A percentile compares a stretch with the other conserved stretches of the same genome.
These are phyloP conservation scores for Hystrix cristata DNA, from an alignment of 2,113 vertebrate genomes.

Conservation along the genomic window DNA sequence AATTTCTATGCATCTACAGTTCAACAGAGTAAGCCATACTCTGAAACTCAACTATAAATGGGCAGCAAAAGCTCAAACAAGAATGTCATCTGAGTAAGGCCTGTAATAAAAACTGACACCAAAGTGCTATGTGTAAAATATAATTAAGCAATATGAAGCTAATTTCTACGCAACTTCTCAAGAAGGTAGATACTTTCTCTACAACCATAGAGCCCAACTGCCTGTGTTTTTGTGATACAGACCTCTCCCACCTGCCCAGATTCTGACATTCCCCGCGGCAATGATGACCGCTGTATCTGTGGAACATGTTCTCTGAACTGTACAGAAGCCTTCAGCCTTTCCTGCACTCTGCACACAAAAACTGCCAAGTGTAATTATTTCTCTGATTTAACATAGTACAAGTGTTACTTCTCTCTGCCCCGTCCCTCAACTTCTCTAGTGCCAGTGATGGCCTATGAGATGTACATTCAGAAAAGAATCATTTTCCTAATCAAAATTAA, in stretches of 20 bases:
- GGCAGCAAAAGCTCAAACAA: slow-evolving; percentile 37
- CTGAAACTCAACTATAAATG: slow-evolving; percentile 57
- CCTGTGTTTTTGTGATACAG: slow-evolving; percentile 84
- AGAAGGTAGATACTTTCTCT: slow-evolving; percentile 61
- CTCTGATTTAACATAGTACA: slow-evolving; percentile 92
- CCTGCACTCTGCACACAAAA: slow-evolving; percentile 96
- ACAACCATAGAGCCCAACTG: slow-evolving; percentile 83
- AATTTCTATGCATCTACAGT: background rate
- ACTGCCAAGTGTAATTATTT: slow-evolving; percentile 96
- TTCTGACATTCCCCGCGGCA: slow-evolving; percentile 96
- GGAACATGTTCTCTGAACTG: slow-evolving; percentile 99
- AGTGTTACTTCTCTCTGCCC: slow-evolving; percentile 86
- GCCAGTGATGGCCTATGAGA: slow-evolving; percentile 65
- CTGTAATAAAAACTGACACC: slow-evolving; percentile 48
- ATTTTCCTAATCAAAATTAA: slow-evolving; percentile 54
- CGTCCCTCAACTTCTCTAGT: slow-evolving; percentile 45
- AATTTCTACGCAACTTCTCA: slow-evolving; percentile 78
- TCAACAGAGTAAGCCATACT: slow-evolving; percentile 56
- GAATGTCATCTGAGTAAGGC: background rate
- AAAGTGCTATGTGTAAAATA: slow-evolving; percentile 40
- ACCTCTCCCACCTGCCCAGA: slow-evolving; percentile 86
- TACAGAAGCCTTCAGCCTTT: slow-evolving; percentile 94
- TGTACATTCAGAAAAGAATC: slow-evolving; percentile 56
- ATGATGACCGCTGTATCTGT: slow-evolving; percentile 92
- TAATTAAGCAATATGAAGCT: slow-evolving; percentile 26